A percentile compares a stretch with the other conserved stretches of the same genome.
Evolutionary conservation across 2,797 vertebrate genomes (phyloP).

Genomic region (Manis crassicaudata): DNA sequence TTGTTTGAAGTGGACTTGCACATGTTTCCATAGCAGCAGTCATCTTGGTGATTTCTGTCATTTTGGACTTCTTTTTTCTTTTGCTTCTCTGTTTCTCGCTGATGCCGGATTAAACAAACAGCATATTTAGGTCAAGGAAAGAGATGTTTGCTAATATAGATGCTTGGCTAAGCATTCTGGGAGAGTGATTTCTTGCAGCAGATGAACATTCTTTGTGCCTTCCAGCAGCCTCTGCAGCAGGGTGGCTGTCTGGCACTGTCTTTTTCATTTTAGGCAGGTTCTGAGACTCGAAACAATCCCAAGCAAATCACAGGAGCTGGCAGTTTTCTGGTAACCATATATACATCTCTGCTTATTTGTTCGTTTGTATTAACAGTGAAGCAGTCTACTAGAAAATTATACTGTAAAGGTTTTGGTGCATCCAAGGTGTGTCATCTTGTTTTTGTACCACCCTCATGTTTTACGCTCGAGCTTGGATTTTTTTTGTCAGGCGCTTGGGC

Average conservation of each 20-base stretch:
- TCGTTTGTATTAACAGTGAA: constrained; percentile 64
- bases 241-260: constrained; percentile 81
- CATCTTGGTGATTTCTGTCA: constrained; percentile 69
- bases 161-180: constrained; percentile 86
- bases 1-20: constrained; percentile 73
- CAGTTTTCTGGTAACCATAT: constrained; percentile 67
- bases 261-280: constrained; percentile 85
- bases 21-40: constrained; percentile 82
- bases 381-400: not conserved
- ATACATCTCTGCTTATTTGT: constrained; percentile 76
- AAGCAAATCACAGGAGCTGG: constrained; percentile 62
- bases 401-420: constrained; percentile 66
- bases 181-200: constrained; percentile 85
- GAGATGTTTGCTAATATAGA: constrained; percentile 83
- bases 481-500: constrained; percentile 81
- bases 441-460: constrained; percentile 80
- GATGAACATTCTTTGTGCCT: constrained; percentile 87
- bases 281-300: constrained; percentile 79
- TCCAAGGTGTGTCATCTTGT: constrained; percentile 78
- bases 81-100: constrained; percentile 67
- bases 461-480: constrained; percentile 80
- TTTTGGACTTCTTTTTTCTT: constrained; percentile 21
- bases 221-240: constrained; percentile 86
- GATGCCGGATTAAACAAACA: constrained; percentile 80
- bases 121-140: constrained; percentile 87